Evolutionary conservation across 1,140 invertebrate species (phyloP).

Genomic region (Panagrolaimus sp.): DNA sequence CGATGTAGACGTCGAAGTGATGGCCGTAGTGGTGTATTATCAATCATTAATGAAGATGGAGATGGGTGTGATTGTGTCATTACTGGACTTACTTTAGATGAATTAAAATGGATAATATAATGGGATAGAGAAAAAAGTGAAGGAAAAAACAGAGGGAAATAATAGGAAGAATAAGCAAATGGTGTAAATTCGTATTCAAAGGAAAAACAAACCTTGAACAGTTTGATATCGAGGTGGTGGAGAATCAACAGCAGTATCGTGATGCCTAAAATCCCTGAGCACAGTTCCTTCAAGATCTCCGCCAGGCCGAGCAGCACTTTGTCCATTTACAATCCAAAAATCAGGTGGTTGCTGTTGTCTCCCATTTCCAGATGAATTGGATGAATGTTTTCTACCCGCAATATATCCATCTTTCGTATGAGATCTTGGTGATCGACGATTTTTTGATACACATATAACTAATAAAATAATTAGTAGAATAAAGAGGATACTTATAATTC

Average conservation of each 20-base stretch:
- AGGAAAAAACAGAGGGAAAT: not conserved
- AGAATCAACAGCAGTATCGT: conserved; percentile 22
- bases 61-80: conserved; percentile 10
- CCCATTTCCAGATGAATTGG: not conserved
- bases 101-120: conserved; percentile 11
- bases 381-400: conserved; percentile 32
- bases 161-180: conserved; percentile 36
- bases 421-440: conserved; percentile 16
- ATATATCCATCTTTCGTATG: conserved; percentile 19
- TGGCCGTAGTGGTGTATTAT: not conserved
- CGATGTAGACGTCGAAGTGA: conserved; percentile 23
- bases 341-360: conserved; percentile 13
- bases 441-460: conserved; percentile 29
- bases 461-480: conserved; percentile 44
- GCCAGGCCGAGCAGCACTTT: conserved; percentile 11
- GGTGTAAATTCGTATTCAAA: not conserved
- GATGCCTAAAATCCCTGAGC: not conserved
- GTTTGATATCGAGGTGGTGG: conserved; percentile 22
- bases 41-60: not conserved
- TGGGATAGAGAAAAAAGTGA: not conserved
- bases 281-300: conserved; percentile 6
- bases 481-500: conserved; percentile 33
- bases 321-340: conserved; percentile 13
- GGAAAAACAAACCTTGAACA: conserved; percentile 15
- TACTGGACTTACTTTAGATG: not conserved